These are phyloP conservation scores for Drosophila cardini DNA, from an alignment of 1,140 invertebrate species.

Conservation along the genomic window DNA sequence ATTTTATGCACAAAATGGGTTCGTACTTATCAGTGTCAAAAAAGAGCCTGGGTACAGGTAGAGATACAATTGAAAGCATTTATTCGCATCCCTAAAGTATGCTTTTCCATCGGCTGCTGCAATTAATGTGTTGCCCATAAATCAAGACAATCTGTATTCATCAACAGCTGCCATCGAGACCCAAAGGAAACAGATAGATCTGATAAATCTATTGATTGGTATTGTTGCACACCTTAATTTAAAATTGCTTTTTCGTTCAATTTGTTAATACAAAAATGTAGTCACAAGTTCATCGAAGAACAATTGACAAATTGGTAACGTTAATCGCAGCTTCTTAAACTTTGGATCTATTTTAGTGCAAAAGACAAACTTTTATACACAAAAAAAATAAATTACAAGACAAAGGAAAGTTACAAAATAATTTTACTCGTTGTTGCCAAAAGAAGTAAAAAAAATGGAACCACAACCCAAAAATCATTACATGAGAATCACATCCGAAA, in stretches of 20 bases:
- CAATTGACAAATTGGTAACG: slow-evolving; percentile 38
- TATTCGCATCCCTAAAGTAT: slow-evolving; percentile 59
- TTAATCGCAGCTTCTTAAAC: not conserved
- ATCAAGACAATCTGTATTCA: slow-evolving; percentile 48
- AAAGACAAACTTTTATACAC: slow-evolving; percentile 1
- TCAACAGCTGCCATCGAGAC: not conserved
- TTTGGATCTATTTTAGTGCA: not conserved
- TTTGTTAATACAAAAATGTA: not conserved
- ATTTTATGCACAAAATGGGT: slow-evolving; percentile 57
- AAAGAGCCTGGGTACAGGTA: slow-evolving; percentile 28
- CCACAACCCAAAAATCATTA: slow-evolving; percentile 19
- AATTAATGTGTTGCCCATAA: slow-evolving; percentile 72
- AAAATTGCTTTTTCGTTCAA: slow-evolving; percentile 18
- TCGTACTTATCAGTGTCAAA: slow-evolving; percentile 69
- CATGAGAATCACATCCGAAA: slow-evolving; percentile 8
- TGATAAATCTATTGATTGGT: not conserved
- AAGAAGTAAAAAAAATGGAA: slow-evolving; percentile 1
- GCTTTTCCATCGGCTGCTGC: slow-evolving; percentile 49
- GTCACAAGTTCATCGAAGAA: slow-evolving; percentile 34
- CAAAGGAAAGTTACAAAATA: slow-evolving; percentile 8
- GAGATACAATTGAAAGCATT: slow-evolving; percentile 6
- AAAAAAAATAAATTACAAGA: slow-evolving; percentile 9
- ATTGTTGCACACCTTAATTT: slow-evolving; percentile 9
- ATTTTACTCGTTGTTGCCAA: slow-evolving; percentile 4
- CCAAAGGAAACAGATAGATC: not conserved